phyloP scores from a whole-genome alignment of 2,888 invertebrate genomes.

The Aleiodes testaceus region DNA sequence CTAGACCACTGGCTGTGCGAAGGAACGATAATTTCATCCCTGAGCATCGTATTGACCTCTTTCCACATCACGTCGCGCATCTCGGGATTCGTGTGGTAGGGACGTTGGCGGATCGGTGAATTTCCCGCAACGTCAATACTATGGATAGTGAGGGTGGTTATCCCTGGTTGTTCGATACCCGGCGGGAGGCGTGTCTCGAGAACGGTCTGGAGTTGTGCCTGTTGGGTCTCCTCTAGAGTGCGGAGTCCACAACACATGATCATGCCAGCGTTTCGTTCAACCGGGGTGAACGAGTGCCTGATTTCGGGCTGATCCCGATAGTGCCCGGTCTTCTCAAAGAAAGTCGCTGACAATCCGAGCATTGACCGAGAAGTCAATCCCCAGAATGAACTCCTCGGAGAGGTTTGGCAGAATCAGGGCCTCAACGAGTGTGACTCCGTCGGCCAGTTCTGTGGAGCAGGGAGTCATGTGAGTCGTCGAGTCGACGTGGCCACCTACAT shows the following conservation, averaged over 20 bases:
- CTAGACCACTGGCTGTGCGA: background rate
- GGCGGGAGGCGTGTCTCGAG: background rate
- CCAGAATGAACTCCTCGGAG: no score
- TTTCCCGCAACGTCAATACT: no score
- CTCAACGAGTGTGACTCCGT: background rate
- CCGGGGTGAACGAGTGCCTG: background rate
- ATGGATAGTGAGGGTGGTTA: no score
- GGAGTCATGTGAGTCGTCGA: no score
- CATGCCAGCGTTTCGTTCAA: background rate
- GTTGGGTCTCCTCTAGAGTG: background rate
- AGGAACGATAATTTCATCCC: background rate
- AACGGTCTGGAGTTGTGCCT: background rate
- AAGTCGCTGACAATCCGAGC: no score
- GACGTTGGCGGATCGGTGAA: no score
- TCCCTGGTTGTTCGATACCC: no score
- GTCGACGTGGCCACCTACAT: no score
- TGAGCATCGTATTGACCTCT: background rate
- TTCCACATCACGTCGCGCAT: background rate
- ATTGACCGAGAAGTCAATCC: no score
- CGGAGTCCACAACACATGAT: background rate
- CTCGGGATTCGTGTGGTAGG: background rate
- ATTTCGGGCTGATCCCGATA: slow-evolving; percentile 10
- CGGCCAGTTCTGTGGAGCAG: background rate
- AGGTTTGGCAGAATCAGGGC: no score
- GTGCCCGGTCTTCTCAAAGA: no score